Conservation (phyloP, 2,797 vertebrate species). For the Poeciliopsis paucimaculata region DNA sequence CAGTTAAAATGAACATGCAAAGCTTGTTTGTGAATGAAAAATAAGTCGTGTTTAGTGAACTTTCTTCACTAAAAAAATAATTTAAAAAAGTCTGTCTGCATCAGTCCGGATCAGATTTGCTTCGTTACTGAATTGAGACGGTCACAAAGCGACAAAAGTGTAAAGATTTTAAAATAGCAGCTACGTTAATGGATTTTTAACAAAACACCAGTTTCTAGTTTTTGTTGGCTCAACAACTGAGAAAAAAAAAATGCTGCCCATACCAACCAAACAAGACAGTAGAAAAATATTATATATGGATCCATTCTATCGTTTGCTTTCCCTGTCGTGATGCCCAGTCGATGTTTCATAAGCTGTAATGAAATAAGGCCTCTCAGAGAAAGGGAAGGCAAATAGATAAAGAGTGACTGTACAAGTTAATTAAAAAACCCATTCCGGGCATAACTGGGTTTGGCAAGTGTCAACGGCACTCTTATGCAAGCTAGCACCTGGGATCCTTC, state of each 20-base stretch:
- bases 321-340: not conserved
- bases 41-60: too few relatives aligned
- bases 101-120: too few relatives aligned
- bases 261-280: not conserved
- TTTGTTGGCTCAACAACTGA: not conserved
- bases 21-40: too few relatives aligned
- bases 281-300: not conserved
- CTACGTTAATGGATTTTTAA: not conserved
- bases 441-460: constrained; percentile 67
- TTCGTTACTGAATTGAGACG: too few relatives aligned
- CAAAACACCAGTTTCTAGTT: too few relatives aligned
- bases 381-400: constrained; percentile 40
- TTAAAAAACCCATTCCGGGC: constrained; percentile 78
- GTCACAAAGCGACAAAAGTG: not conserved
- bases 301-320: not conserved
- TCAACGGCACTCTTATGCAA: constrained; percentile 68
- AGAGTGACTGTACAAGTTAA: constrained; percentile 55
- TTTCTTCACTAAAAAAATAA: too few relatives aligned
- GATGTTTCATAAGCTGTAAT: not conserved
- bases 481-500: constrained; percentile 71
- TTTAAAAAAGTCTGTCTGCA: too few relatives aligned
- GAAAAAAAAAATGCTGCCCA: not conserved
- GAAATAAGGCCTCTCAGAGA: constrained; percentile 30
- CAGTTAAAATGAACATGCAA: too few relatives aligned
- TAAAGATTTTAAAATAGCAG: not conserved